Evolutionary conservation across 2,888 invertebrate genomes (phyloP), one percentile per base, ranked within the genome.

Genomic region (Pammene aurita): DNA sequence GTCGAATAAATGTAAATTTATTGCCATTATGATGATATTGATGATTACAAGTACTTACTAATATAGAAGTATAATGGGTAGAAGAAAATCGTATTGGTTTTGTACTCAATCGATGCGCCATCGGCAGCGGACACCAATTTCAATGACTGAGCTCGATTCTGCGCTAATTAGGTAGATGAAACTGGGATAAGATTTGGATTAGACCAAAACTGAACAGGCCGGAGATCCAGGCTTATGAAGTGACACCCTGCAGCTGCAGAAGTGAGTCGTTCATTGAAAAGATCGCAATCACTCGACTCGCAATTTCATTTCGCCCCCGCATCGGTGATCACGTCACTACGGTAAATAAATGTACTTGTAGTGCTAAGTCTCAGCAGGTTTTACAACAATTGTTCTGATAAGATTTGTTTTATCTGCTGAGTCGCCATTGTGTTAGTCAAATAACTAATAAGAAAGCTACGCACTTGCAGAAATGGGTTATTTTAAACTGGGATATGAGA

Each of bases 261-360:
- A 84, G 79, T 76, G 80, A 80, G 76, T 76, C 75, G 83, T 84
- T 85, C 83, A 86, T 83, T 86, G 86, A 82, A 86, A 84, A 86
- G 85, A 87, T 86, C 77, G 80, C 82, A 85, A 87, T 85, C 86
- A 76, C 77, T 69, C 76, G 77, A 78, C 76, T 79, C 77, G 80
- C 83, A 84, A 87, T 88, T 89, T 89, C 86, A 81, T 87, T 82
- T 83, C 87, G 87, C 89, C 90, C 86, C 89, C 89, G 84, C 88
- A 74, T 73, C 72, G 64, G 67, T 73, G 80, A 83, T 83, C 84
- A 82, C 85, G 85, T 88, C 87, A 88, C 78, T 79, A 67, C 71
- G 76, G 80, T 80, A 83, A 80, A 84, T 82, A 80, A 71, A 73
- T 74, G 66, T 70, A 68, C 65, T 48, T 62, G 56, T 56, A 42